phyloP scores from a whole-genome alignment of 2,888 invertebrate species.

The Marasmarcha lunaedactyla region DNA sequence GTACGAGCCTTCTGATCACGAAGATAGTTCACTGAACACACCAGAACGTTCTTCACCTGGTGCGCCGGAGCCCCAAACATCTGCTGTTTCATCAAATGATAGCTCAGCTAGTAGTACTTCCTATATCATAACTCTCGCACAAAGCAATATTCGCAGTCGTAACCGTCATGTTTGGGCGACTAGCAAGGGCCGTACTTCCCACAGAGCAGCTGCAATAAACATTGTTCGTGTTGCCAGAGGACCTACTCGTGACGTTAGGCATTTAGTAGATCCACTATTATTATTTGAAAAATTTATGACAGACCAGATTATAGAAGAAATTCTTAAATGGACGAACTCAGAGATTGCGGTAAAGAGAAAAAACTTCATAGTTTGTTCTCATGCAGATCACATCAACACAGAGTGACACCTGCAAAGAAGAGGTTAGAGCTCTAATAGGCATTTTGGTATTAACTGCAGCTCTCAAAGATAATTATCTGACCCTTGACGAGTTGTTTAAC shows the following conservation, averaged over 20 bases:
- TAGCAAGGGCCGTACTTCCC: neutral
- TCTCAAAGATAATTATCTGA: slow-evolving; percentile 3
- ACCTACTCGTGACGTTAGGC: neutral
- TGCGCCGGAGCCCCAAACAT: too few species aligned
- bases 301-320: neutral
- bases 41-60: too few species aligned
- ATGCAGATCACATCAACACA: neutral
- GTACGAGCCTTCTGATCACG: too few species aligned
- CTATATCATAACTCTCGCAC: neutral
- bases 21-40: too few species aligned
- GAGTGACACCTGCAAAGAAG: neutral
- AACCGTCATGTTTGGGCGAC: neutral
- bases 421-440: slow-evolving; percentile 1
- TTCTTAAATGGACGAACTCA: neutral
- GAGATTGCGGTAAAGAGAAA: neutral
- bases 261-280: neutral
- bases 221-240: neutral
- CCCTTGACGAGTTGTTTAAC: slow-evolving; percentile 5
- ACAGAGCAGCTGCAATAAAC: neutral
- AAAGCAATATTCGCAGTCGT: neutral
- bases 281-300: neutral
- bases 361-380: too few species aligned
- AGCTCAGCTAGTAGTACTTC: too few species aligned
- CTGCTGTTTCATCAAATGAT: too few species aligned
- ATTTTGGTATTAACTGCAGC: slow-evolving; percentile 1